phyloP scores from a whole-genome alignment of 2,888 invertebrate genomes.

The Idaea dimidiata region DNA sequence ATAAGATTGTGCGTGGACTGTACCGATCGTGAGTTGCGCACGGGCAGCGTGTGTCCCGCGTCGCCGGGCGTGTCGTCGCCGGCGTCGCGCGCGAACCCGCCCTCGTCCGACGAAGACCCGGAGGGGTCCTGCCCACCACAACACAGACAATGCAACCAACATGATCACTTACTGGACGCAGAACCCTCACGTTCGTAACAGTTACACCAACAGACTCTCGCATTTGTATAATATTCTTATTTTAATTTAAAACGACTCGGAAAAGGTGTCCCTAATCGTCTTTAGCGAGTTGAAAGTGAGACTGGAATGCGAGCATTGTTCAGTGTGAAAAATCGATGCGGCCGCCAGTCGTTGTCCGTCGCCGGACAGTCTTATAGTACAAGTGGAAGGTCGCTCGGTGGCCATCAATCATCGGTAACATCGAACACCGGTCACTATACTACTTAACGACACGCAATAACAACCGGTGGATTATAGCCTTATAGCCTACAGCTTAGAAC shows the following conservation, averaged over 20 bases:
- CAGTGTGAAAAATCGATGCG: slow-evolving; percentile 69
- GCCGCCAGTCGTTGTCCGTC: slow-evolving; percentile 53
- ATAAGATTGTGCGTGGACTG: slow-evolving; percentile 45
- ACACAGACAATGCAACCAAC: slow-evolving; percentile 47
- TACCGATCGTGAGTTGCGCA: slow-evolving; percentile 79
- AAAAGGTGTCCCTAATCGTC: slow-evolving; percentile 41
- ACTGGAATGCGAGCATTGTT: slow-evolving; percentile 52
- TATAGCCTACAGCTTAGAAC: slow-evolving; percentile 6
- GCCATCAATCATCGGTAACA: slow-evolving; percentile 56
- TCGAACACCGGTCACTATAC: slow-evolving; percentile 34
- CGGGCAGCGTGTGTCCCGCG: slow-evolving; percentile 77
- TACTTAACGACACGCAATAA: slow-evolving; percentile 42
- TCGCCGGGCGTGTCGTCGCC: slow-evolving; percentile 54
- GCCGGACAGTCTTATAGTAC: slow-evolving; percentile 50
- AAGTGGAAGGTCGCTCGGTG: slow-evolving; percentile 56
- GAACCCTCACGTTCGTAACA: slow-evolving; percentile 12
- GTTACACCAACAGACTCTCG: slow-evolving; percentile 30
- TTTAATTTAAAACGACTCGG: slow-evolving; percentile 21
- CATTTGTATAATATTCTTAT: slow-evolving; percentile 20
- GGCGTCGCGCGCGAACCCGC: slow-evolving; percentile 71
- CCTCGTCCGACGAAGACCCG: slow-evolving; percentile 78
- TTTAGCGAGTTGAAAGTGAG: slow-evolving; percentile 61
- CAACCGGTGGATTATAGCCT: slow-evolving; percentile 21
- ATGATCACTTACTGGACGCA: slow-evolving; percentile 51
- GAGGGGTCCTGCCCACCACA: slow-evolving; percentile 72